Base-by-base conservation (phyloP, 1,140 invertebrate species). In the Hyles vespertilio region DNA sequence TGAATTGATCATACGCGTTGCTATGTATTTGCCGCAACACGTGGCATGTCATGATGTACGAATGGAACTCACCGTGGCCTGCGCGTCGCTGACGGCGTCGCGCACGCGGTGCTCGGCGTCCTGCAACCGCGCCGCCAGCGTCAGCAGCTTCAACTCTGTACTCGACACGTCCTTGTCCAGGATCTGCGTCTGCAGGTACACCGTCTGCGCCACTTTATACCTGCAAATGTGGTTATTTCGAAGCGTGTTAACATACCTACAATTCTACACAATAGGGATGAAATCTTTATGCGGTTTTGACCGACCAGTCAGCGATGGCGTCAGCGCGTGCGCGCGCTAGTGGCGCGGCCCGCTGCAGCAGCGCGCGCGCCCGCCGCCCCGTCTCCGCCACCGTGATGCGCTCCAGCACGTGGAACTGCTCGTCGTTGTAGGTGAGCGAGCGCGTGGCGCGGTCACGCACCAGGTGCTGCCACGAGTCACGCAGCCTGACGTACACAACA, bases 401-500 rank as follows among this genome's bases (percentile, higher is more conserved):
- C 90, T 98, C 96, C 51, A 98, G 88, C 48, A 97, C 94, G 87
- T 98, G 96, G 78, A 98, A 97, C 84, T 98, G 96, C 87, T 98
- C 96, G 88, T 98, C 96, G 79, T 98, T 97, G 81, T 96, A 97
- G 0, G 96, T 96, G 2, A 97, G 84, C 60, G 92, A 93, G 63
- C 95, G 90, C 7, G 96, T 96, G 22, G 95, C 95, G 70, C 96
- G 91, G 90, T 98, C 96, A 46, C 96, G 90, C 33, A 97, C 91
- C 51, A 98, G 90, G 91, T 97, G 95, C 86, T 97, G 96, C 96
- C 97, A 98, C 1, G 96, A 96, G 70, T 97, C 96, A 43, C 96
- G 90, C 59, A 98, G 87, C 60, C 95, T 40, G 22, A 22, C 22
- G 22, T 22, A 22, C 22, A 22, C 22, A 22, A 40, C 36, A 40